Base-by-base conservation (phyloP, 2,888 invertebrate genomes). In the Hermaeophaga mercurialis region DNA sequence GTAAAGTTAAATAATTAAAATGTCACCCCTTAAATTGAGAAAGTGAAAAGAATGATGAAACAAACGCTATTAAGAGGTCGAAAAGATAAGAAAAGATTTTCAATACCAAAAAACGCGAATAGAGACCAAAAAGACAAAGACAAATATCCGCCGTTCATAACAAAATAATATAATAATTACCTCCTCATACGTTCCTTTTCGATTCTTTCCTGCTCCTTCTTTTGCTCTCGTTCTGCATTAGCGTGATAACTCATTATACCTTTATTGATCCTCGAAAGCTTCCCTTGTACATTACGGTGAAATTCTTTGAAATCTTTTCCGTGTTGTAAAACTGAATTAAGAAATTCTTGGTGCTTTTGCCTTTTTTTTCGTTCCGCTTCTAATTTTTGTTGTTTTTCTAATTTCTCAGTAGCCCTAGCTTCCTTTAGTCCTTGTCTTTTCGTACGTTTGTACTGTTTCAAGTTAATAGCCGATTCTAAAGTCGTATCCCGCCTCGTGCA, bases 221-320 rank as follows among this genome's bases (percentile, higher is more conserved):
- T 98, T 77, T 97, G 96, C 74, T 99, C 99, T 17, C 97, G 84
- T 78, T 99, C 99, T 7, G 96, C 97, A 80, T 99, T 99, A 2
- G 96, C 96, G 79, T 99, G 98, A 78, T 97, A 92, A 76, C 94
- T 94, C 82, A 96, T 87, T 22, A 99, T 89, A 0, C 98, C 95
- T 78, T 96, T 97, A 80, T 97, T 97, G 67, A 98, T 84, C 60
- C 96, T 91, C 8, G 87, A 86, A 72, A 94, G 76, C 76, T 94
- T 95, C 1, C 89, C 89, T 61, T 89, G 81, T 76, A 93, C 94
- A 76, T 94, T 96, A 55, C 96, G 58, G 79, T 98, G 97, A 78
- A 91, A 97, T 75, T 99, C 98, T 75, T 95, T 94, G 79, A 98
- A 94, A 76, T 99, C 98, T 81, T 97, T 97, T 61, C 93, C 95